Evolutionary conservation across 2,797 vertebrate genomes (phyloP).

Genomic region (Telmatherina bonti): DNA sequence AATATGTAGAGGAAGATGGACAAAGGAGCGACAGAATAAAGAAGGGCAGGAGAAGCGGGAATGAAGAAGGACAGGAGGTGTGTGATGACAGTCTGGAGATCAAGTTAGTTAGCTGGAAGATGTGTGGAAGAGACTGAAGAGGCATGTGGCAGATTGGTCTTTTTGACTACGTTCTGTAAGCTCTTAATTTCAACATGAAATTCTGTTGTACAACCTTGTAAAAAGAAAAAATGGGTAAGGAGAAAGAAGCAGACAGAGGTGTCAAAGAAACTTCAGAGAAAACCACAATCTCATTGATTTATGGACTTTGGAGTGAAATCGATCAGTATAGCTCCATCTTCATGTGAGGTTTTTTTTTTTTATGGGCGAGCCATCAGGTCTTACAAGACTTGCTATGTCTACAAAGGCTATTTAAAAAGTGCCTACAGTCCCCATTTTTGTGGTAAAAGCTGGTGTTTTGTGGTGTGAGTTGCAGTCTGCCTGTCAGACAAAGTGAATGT

Average conservation of each 20-base stretch:
- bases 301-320: constrained; percentile 46
- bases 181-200: constrained; percentile 56
- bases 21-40: constrained; percentile 71
- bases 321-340: constrained; percentile 62
- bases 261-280: constrained; percentile 38
- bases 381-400: constrained; percentile 2
- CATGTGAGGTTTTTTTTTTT: constrained; percentile 56
- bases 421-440: constrained; percentile 65
- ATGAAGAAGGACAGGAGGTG: constrained; percentile 60
- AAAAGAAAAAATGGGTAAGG: constrained; percentile 4
- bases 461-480: constrained; percentile 53
- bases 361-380: constrained; percentile 43
- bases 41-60: constrained; percentile 62
- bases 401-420: constrained; percentile 50
- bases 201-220: not conserved
- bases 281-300: constrained; percentile 43
- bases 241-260: constrained; percentile 15
- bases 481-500: constrained; percentile 71
- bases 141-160: constrained; percentile 16
- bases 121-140: constrained; percentile 18
- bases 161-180: constrained; percentile 61
- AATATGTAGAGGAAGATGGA: constrained; percentile 86
- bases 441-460: constrained; percentile 66
- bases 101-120: constrained; percentile 41
- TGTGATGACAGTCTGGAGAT: constrained; percentile 11